These are phyloP conservation scores for Natrix natrix DNA, from an alignment of 2,797 vertebrate genomes.

Conservation along the genomic window DNA sequence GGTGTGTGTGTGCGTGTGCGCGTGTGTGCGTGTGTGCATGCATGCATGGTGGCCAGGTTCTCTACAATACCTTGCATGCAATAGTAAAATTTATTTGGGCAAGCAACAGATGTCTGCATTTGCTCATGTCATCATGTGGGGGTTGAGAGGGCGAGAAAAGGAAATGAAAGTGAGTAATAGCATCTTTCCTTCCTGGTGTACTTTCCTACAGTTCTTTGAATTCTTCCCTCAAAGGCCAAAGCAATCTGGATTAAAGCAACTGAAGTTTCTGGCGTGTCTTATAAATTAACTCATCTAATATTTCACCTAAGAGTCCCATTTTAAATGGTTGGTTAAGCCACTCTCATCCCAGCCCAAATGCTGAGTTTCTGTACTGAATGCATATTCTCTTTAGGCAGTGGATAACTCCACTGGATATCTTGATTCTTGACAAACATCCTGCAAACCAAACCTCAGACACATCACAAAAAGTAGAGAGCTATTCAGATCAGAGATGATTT, in stretches of 20 bases:
- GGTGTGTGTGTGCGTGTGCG: background rate
- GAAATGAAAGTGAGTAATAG: background rate
- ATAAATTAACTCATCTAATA: background rate
- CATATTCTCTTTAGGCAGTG: background rate
- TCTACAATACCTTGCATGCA: background rate
- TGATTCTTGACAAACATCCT: background rate
- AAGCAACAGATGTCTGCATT: background rate
- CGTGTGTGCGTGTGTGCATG: background rate
- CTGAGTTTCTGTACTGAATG: background rate
- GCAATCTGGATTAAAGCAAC: background rate
- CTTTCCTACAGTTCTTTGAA: background rate
- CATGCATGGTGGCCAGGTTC: background rate
- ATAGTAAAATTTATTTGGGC: background rate
- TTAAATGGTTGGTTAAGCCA: background rate
- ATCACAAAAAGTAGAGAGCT: background rate
- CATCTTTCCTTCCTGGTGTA: background rate
- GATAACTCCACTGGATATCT: background rate
- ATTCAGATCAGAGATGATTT: background rate
- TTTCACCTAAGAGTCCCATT: background rate
- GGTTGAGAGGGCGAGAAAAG: background rate
- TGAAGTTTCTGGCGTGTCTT: background rate
- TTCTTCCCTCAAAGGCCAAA: background rate
- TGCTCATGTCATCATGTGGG: background rate
- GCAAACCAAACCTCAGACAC: background rate
- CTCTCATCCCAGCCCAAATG: background rate